A percentile compares a stretch with the other conserved stretches of the same genome.
Evolutionary conservation across 2,113 vertebrate species (phyloP).

Genomic region (Empidonax alnorum): DNA sequence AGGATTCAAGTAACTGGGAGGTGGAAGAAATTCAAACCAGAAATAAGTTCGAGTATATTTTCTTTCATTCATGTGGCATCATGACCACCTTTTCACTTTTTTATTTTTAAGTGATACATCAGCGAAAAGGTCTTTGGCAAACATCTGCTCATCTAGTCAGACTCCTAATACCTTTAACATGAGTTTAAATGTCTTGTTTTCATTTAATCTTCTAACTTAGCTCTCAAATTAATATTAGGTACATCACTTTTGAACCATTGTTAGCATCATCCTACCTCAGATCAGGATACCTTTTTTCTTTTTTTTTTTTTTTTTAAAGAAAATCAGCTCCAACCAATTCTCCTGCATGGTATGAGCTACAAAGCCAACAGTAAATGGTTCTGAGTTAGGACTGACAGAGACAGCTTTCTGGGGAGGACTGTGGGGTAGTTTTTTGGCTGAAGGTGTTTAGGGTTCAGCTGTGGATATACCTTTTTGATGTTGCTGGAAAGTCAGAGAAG

Average conservation of each 20-base stretch:
- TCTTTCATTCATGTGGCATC: not conserved
- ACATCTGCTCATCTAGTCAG: not conserved
- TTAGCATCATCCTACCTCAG: not conserved
- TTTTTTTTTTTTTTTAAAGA: not conserved
- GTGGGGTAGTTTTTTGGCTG: not conserved
- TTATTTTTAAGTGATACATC: not conserved
- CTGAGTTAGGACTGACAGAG: not conserved
- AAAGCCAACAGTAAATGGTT: not conserved
- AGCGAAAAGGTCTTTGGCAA: not conserved
- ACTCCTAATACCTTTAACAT: not conserved
- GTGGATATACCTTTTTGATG: not conserved
- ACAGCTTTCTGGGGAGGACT: not conserved
- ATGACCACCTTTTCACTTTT: not conserved
- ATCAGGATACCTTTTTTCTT: not conserved
- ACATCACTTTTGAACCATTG: not conserved
- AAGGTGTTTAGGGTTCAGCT: not conserved
- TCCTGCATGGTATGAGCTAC: not conserved
- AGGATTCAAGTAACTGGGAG: not conserved
- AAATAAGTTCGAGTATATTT: not conserved
- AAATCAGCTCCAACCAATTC: not conserved
- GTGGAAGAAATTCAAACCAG: not conserved
- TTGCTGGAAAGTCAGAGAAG: not conserved
- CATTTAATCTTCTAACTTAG: conserved; percentile 3
- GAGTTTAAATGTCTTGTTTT: not conserved
- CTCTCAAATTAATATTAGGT: not conserved